Base-by-base conservation (phyloP, 1,140 invertebrate species). In the Cydia pomonella region DNA sequence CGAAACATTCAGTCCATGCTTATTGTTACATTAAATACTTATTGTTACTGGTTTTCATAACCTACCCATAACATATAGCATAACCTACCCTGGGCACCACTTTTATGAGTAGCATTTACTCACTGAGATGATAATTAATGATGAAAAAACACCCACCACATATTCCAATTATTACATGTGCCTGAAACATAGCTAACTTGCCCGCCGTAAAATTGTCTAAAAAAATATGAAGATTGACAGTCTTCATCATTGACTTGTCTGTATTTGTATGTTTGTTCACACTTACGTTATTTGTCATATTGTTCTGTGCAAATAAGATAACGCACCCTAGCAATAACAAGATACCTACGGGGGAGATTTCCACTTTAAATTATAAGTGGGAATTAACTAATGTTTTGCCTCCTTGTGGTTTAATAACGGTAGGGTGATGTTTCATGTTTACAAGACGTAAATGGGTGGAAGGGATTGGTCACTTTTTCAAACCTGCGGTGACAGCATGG, bases 271-370 rank as follows among this genome's bases (percentile, higher is more conserved):
- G 63, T 66, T 66, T 66, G 63, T 66, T 29, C 25, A 18, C 63
- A 66, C 63, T 66, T 66, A 66, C 63, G 27, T 66, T 66, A 66
- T 66, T 66, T 66, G 63, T 66, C 63, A 66, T 66, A 66, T 33
- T 66, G 63, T 33, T 66, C 63, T 66, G 63, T 29, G 27, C 63
- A 66, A 27, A 66, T 33, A 66, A 66, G 63, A 66, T 66, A 66
- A 66, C 63, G 63, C 63, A 66, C 63, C 63, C 63, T 59, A 33
- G 63, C 25, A 66, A 29, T 66, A 66, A 66, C 23, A 33, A 50
- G 47, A 5, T n/a, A 33, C 1, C n/a, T n/a, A 33, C 1, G 63
- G 16, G 63, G 63, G 50, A 53, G 50, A 53, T 23, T 59, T 59
- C 21, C 3, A 59, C 53, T 59, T 44, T 59, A 59, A 59, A 59